Evolutionary conservation across 37 sponge, comb jelly and placozoan genomes (phyloP).

Genomic region (Axinella damicornis): DNA sequence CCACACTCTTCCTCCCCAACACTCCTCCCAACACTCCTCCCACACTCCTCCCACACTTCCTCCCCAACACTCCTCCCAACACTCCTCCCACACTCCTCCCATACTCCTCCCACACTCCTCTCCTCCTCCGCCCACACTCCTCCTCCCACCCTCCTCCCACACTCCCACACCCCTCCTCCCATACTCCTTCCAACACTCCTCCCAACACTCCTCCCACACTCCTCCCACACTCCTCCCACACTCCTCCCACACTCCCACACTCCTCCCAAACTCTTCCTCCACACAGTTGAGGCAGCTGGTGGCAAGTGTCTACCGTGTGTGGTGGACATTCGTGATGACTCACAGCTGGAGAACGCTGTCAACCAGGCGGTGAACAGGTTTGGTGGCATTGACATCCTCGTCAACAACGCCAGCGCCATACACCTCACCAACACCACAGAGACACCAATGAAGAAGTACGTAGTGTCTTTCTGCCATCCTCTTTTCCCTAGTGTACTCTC

Average conservation of each 20-base stretch:
- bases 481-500: too few relatives aligned
- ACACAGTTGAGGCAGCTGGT: conserved; percentile 89
- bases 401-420: conserved; percentile 99
- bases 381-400: conserved; percentile 97
- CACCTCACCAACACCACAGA: conserved; percentile 90
- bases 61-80: too few relatives aligned
- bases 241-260: not conserved
- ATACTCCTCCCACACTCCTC: too few relatives aligned
- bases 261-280: not conserved
- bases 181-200: too few relatives aligned
- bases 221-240: not conserved
- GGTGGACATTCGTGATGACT: conserved; percentile 92
- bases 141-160: too few relatives aligned
- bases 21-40: too few relatives aligned
- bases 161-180: too few relatives aligned
- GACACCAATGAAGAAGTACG: conserved; percentile 95
- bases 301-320: conserved; percentile 96
- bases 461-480: too few relatives aligned
- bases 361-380: conserved; percentile 85
- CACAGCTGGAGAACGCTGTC: conserved; percentile 83
- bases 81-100: too few relatives aligned
- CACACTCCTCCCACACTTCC: too few relatives aligned
- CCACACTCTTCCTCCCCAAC: too few relatives aligned
- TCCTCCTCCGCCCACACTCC: too few relatives aligned
- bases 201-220: not conserved